Percentiles rank a stretch among this genome's conserved stretches.
These are phyloP conservation scores for Zaprionus inermis DNA, from an alignment of 1,140 invertebrate genomes.

Conservation along the genomic window DNA sequence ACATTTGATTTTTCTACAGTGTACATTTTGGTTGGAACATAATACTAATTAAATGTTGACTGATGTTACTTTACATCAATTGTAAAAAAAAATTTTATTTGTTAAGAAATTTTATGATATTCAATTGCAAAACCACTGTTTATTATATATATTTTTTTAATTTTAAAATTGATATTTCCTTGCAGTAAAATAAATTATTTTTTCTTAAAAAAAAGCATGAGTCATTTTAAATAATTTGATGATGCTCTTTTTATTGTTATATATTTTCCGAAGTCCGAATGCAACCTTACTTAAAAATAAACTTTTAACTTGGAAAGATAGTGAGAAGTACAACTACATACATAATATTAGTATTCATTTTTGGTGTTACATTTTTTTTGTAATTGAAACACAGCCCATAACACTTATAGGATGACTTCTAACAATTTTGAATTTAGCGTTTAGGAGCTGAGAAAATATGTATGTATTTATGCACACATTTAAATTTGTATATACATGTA, in stretches of 20 bases:
- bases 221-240: neutral
- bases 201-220: neutral
- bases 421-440: neutral
- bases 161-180: neutral
- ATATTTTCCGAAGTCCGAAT: neutral
- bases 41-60: neutral
- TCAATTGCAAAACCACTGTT: neutral
- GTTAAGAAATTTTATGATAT: neutral
- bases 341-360: neutral
- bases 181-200: neutral
- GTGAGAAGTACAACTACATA: neutral
- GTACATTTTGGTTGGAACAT: constrained; percentile 2
- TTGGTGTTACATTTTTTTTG: neutral
- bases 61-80: neutral
- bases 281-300: neutral
- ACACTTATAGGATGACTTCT: neutral
- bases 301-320: neutral
- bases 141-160: neutral
- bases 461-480: too few species aligned
- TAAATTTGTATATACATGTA: too few species aligned
- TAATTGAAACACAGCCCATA: constrained; percentile 1
- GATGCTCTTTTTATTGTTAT: neutral
- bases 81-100: neutral
- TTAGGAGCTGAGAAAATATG: neutral
- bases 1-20: neutral